Percentiles rank a stretch among this genome's conserved stretches.
phyloP scores from a whole-genome alignment of 64 coral and sea anemone genomes.

The Dendrophyllia cribrosa region DNA sequence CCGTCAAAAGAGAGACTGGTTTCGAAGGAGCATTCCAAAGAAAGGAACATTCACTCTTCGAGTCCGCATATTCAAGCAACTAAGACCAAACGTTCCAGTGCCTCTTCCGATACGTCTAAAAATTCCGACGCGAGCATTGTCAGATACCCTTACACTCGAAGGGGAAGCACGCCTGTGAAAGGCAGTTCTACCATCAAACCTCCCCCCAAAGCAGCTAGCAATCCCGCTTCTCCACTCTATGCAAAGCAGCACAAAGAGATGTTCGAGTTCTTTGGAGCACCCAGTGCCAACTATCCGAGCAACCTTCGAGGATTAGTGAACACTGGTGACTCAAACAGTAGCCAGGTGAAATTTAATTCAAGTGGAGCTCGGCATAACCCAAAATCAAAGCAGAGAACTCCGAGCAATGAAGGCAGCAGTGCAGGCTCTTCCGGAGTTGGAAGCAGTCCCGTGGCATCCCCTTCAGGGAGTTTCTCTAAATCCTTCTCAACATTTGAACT shows the following conservation, averaged over 20 bases:
- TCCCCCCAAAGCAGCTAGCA: slow-evolving; percentile 12
- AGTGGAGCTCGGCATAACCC: background rate
- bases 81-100: background rate
- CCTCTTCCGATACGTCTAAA: background rate
- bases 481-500: background rate
- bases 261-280: background rate
- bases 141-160: slow-evolving; percentile 40
- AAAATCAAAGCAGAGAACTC: background rate
- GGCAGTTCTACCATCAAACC: slow-evolving; percentile 12
- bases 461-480: background rate
- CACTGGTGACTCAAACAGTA: background rate
- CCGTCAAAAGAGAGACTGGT: background rate
- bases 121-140: background rate
- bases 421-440: background rate
- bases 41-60: slow-evolving; percentile 10
- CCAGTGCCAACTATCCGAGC: background rate
- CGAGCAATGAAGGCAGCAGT: background rate
- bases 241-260: background rate
- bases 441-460: background rate
- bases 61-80: background rate
- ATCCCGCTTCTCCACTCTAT: background rate
- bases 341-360: background rate
- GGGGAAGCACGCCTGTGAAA: slow-evolving; percentile 6
- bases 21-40: background rate
- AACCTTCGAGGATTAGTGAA: background rate